Evolutionary conservation across 1,140 invertebrate genomes (phyloP), one percentile per base, ranked within the genome.

Genomic region (Musca vetustissima): DNA sequence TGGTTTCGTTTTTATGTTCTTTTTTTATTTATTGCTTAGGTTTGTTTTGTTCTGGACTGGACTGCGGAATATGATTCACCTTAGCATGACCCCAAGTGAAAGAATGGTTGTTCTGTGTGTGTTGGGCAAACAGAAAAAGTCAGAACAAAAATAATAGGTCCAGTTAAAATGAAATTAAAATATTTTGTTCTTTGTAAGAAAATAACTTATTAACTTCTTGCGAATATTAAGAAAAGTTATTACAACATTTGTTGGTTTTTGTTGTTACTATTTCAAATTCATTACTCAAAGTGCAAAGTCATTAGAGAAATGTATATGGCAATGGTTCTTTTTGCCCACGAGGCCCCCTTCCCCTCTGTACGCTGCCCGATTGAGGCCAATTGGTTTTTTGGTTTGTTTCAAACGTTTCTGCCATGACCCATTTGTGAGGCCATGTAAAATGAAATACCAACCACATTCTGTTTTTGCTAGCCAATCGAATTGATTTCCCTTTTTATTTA

Each of bases 401-500:
- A 11, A 43, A 13, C 11, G 11, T 43, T 11, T 43, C 36, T 9
- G 36, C 36, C 36, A 43, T 43, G 36, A 43, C 36, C 36, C 36
- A 43, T 43, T 43, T 43, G 36, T 43, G 36, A 7, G 36, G 36
- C 11, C 13, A 13, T 43, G n/a, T n/a, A n/a, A 43, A 43, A 13
- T 43, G 36, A 43, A 43, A 43, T 43, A 43, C 36, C 36, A 7
- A 43, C 6, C 36, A 43, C 36, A 28, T 32, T 61, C n/a, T n/a
- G n/a, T n/a, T n/a, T n/a, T 61, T 36, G 2, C 21, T 61, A 36
- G 28, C 28, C 57, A 61, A 61, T 61, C 28, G 32, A 61, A 61
- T 61, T 36, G 57, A 43, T 61, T 61, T 43, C 36, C 32, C 32
- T 43, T 61, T 61, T 43, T n/a, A n/a, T n/a, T n/a, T n/a, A n/a